phyloP scores from a whole-genome alignment of 2,888 invertebrate genomes.

The Nomada hirtipes region DNA sequence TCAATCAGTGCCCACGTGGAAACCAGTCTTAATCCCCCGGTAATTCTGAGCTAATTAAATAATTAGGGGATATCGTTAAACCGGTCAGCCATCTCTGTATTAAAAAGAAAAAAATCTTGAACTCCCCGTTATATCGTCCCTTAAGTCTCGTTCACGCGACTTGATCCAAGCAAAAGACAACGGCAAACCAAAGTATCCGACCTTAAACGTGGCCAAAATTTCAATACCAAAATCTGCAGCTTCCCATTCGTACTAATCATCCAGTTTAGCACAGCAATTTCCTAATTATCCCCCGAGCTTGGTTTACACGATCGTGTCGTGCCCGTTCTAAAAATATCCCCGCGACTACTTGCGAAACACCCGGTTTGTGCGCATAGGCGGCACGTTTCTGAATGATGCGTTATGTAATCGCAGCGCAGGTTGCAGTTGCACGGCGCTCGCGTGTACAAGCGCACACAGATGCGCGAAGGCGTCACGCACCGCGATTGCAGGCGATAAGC shows the following conservation, averaged over 20 bases:
- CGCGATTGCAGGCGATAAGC: conserved; percentile 33
- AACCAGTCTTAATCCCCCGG: too few relatives aligned
- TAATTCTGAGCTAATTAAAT: too few relatives aligned
- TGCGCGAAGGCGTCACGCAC: conserved; percentile 31
- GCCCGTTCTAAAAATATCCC: conserved; percentile 13
- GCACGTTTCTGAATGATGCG: conserved; percentile 45
- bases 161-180: neutral
- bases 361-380: conserved; percentile 43
- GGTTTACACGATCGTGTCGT: neutral
- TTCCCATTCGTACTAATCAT: too few relatives aligned
- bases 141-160: neutral
- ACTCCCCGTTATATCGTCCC: too few relatives aligned
- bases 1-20: too few relatives aligned
- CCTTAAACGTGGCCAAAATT: too few relatives aligned
- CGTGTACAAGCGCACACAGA: conserved; percentile 8
- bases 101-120: too few relatives aligned
- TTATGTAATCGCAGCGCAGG: conserved; percentile 53
- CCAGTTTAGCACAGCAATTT: too few relatives aligned
- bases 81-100: too few relatives aligned
- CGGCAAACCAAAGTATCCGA: neutral
- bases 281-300: neutral
- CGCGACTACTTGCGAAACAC: conserved; percentile 63
- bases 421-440: conserved; percentile 14
- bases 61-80: too few relatives aligned
- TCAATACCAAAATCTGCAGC: too few relatives aligned